Evolutionary conservation across 2,797 vertebrate species (phyloP).

Genomic region (Manis javanica): DNA sequence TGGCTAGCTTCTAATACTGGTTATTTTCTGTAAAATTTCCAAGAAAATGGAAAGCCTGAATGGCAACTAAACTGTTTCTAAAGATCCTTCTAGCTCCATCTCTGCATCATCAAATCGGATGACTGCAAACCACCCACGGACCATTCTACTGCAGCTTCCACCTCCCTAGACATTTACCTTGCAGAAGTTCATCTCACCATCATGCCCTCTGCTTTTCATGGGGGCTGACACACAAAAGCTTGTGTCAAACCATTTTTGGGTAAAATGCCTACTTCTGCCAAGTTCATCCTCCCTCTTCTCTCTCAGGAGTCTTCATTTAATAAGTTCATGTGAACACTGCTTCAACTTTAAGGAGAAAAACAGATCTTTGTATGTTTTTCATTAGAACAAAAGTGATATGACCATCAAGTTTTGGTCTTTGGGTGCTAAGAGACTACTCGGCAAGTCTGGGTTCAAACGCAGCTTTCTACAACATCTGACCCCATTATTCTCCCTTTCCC

Average conservation of each 20-base stretch:
- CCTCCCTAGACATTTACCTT: neutral
- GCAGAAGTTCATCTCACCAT: neutral
- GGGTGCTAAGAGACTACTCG: neutral
- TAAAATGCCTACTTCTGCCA: neutral
- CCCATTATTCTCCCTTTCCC: accelerated
- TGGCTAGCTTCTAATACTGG: neutral
- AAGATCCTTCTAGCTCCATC: neutral
- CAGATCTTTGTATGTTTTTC: neutral
- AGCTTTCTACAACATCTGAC: neutral
- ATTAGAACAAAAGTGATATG: neutral
- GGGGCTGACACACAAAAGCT: neutral
- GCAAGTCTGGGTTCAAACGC: neutral
- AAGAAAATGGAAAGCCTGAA: neutral
- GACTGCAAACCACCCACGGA: accelerated
- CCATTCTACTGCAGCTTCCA: neutral
- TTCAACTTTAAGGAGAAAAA: neutral
- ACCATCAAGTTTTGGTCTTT: neutral
- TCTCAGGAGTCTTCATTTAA: neutral
- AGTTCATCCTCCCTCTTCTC: neutral
- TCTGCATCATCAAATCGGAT: neutral
- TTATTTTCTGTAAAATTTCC: neutral
- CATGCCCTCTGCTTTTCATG: neutral
- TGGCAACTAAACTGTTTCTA: neutral
- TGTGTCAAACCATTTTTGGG: neutral
- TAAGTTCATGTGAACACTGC: neutral